Base-by-base conservation (phyloP, 2,113 vertebrate genomes). In the Eidolon helvum region DNA sequence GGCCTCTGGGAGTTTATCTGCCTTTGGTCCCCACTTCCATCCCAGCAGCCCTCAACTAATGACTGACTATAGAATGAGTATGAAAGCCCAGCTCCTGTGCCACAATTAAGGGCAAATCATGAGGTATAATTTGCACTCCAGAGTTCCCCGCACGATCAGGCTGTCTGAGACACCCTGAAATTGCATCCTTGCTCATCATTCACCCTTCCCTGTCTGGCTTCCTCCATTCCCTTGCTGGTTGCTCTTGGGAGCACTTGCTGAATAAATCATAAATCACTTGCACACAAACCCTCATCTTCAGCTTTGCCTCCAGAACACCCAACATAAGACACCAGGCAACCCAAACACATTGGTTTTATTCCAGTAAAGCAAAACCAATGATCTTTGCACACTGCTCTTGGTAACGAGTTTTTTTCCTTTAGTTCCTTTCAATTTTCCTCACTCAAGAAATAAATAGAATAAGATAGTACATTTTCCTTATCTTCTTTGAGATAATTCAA, bases 401-500 rank as follows among this genome's bases (percentile, higher is more conserved):
- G 38, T 80, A 63, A 90, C 0, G 11, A 90, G 55, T 69, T 92
- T 92, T 82, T 68, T 50, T 68, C 87, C 84, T 77, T 80, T 45
- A 88, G 61, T 92, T 35, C 45, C 57, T 97, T 95, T 90, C 87
- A 57, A 95, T 92, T 92, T 84, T n/a, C 75, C 16, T 88, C 87
- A 90, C 55, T 91, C 80, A 72, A 94, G 59, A 94, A 96, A 96
- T 86, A 97, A 90, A 92, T 19, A 90, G 45, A 96, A 43, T 80
- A 66, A 94, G 59, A 80, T 77, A 79, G 69, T 30, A 72, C 4
- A 2, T 77, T 90, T 90, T 86, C 75, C 63, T 94, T 96, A 92
- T 74, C 66, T 96, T 95, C 83, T 66, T 78, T 94, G 48, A 96
- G 79, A 95, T 97, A 90, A 97, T 92, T 90, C 80, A 96, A 92